A percentile compares a stretch with the other conserved stretches of the same genome.
These are phyloP conservation scores for Forbesichthys papilliferus DNA, from an alignment of 2,113 vertebrate genomes.

Conservation along the genomic window DNA sequence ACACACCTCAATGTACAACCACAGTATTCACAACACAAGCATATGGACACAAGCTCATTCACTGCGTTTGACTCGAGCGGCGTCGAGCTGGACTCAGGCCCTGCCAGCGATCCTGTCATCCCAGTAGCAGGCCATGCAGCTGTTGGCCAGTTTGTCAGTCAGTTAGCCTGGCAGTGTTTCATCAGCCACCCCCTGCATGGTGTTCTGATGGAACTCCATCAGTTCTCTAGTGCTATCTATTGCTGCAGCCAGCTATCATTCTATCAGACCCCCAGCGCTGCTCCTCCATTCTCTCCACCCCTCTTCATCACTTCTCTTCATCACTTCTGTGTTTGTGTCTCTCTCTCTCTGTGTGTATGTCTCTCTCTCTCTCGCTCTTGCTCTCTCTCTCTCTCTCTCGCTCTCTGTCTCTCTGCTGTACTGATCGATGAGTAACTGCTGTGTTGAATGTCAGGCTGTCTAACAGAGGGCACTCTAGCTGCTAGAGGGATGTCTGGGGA, in stretches of 20 bases:
- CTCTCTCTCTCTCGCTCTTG: neutral
- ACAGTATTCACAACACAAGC: no score
- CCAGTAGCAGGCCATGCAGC: no score
- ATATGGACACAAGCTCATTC: no score
- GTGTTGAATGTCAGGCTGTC: constrained; percentile 62
- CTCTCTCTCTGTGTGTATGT: neutral
- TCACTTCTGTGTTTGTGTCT: neutral
- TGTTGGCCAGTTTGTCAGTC: no score
- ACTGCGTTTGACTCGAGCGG: no score
- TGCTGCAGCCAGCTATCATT: constrained; percentile 40
- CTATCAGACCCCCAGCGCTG: constrained; percentile 44
- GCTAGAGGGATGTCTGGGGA: constrained; percentile 46
- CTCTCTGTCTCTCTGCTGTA: neutral
- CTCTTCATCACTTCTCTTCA: neutral
- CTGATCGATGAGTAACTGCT: constrained; percentile 54
- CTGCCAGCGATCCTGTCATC: no score
- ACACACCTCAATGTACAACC: no score
- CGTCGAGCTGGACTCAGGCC: no score
- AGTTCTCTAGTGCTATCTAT: constrained; percentile 56
- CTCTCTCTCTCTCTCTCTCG: constrained; percentile 7
- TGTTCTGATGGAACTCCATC: constrained; percentile 40
- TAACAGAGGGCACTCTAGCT: constrained; percentile 49
- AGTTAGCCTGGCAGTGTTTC: no score
- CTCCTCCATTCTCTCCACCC: constrained; percentile 30
- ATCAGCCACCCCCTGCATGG: no score